Percentiles rank a stretch among this genome's conserved stretches.
Evolutionary conservation across 2,888 invertebrate genomes (phyloP).

Genomic region (Calliopum simillimum): DNA sequence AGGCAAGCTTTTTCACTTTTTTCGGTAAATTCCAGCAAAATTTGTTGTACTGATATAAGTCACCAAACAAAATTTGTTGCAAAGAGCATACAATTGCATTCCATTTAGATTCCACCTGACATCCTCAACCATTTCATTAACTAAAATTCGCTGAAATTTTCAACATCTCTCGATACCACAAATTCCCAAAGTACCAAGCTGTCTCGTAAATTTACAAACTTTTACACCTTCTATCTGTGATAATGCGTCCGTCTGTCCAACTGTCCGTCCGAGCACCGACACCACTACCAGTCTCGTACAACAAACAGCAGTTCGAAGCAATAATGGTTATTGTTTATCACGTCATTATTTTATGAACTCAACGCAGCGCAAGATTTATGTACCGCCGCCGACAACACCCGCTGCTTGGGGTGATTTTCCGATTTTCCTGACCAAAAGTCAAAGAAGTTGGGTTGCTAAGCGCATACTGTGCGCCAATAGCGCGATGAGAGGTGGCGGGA

Average conservation of each 20-base stretch:
- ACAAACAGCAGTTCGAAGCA: not conserved
- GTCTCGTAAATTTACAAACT: slow-evolving; percentile 18
- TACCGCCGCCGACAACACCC: not conserved
- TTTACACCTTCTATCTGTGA: slow-evolving; percentile 15
- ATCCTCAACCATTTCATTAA: no score
- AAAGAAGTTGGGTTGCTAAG: not conserved
- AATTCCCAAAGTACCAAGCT: not conserved
- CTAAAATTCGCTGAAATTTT: not conserved
- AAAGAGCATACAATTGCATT: no score
- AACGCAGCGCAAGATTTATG: slow-evolving; percentile 7
- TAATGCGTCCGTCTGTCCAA: not conserved
- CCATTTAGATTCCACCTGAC: no score
- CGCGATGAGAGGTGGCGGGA: no score
- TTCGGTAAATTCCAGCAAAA: no score
- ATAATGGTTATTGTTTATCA: slow-evolving; percentile 29
- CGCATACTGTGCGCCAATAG: no score
- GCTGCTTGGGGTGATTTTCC: not conserved
- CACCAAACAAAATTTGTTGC: no score
- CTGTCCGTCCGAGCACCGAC: no score
- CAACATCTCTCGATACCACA: not conserved
- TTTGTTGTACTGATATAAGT: no score
- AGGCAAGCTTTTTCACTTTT: no score
- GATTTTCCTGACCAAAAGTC: slow-evolving; percentile 10
- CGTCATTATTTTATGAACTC: slow-evolving; percentile 24
- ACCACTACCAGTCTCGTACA: no score